Percentiles rank a stretch among this genome's conserved stretches.
phyloP scores from a whole-genome alignment of 2,113 vertebrate species.

The Sisor rabdophorus region DNA sequence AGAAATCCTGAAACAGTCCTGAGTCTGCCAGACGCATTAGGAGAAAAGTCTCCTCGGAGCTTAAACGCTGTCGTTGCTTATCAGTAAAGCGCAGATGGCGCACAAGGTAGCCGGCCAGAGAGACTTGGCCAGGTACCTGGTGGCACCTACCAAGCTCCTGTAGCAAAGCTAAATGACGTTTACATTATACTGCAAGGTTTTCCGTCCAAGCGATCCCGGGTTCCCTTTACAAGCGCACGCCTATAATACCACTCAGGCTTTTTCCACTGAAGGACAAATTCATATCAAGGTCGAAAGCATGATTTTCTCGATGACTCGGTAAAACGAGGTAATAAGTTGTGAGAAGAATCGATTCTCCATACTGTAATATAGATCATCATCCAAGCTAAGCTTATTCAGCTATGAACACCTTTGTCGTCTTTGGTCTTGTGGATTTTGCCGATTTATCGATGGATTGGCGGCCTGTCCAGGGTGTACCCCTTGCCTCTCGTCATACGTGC shows the following conservation, averaged over 20 bases:
- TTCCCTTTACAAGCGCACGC: constrained; percentile 15
- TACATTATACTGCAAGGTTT: constrained; percentile 27
- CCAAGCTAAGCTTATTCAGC: too few species aligned
- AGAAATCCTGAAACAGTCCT: constrained; percentile 33
- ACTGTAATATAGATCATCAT: too few species aligned
- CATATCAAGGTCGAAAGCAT: constrained; percentile 33
- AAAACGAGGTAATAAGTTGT: too few species aligned
- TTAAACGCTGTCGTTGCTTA: constrained; percentile 39
- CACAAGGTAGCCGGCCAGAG: constrained; percentile 16
- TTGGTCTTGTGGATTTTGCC: too few species aligned
- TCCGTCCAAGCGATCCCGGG: constrained; percentile 25
- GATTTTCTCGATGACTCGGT: too few species aligned
- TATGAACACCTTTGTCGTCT: too few species aligned
- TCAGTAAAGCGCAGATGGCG: constrained; percentile 30
- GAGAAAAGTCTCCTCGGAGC: constrained; percentile 20
- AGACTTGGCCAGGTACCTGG: constrained; percentile 11
- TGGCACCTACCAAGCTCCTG: constrained; percentile 39
- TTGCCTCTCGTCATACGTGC: too few species aligned
- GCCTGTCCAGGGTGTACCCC: too few species aligned
- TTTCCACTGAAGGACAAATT: constrained; percentile 41
- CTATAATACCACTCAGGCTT: constrained; percentile 20
- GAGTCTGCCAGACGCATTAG: constrained; percentile 9
- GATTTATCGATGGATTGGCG: too few species aligned
- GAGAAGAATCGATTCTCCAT: too few species aligned
- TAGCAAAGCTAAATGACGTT: constrained; percentile 24